Percentiles rank a stretch among this genome's conserved stretches.
Evolutionary conservation across 64 coral and sea anemone species (phyloP).

Genomic region (Montipora capricornis): DNA sequence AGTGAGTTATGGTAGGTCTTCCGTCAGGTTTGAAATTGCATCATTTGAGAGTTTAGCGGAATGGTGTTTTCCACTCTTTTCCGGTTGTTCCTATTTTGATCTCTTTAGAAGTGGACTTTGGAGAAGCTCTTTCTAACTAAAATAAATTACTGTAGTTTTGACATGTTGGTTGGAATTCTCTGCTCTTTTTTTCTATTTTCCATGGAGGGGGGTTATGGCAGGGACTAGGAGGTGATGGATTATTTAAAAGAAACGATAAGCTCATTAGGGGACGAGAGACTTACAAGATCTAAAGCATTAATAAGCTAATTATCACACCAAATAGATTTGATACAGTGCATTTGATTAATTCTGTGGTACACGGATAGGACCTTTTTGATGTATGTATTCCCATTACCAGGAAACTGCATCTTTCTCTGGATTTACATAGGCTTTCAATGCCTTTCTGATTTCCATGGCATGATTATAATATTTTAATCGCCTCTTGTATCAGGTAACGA

Average conservation of each 20-base stretch:
- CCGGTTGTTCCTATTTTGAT: neutral
- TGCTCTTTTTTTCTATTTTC: neutral
- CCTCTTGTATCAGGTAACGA: neutral
- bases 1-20: neutral
- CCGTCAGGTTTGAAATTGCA: conserved; percentile 3
- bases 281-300: neutral
- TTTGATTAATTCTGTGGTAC: neutral
- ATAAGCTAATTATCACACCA: neutral
- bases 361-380: conserved; percentile 18
- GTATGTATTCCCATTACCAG: conserved; percentile 54
- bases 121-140: no score
- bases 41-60: neutral
- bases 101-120: no score
- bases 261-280: neutral
- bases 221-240: neutral
- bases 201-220: neutral
- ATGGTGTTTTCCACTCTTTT: neutral
- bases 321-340: neutral
- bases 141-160: neutral
- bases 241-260: neutral
- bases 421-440: conserved; percentile 35
- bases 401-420: conserved; percentile 42
- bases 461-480: conserved; percentile 18
- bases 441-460: conserved; percentile 49
- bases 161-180: neutral